Base-by-base conservation (phyloP, 2,113 vertebrate genomes). In the Ophthalmolycus amberensis region DNA sequence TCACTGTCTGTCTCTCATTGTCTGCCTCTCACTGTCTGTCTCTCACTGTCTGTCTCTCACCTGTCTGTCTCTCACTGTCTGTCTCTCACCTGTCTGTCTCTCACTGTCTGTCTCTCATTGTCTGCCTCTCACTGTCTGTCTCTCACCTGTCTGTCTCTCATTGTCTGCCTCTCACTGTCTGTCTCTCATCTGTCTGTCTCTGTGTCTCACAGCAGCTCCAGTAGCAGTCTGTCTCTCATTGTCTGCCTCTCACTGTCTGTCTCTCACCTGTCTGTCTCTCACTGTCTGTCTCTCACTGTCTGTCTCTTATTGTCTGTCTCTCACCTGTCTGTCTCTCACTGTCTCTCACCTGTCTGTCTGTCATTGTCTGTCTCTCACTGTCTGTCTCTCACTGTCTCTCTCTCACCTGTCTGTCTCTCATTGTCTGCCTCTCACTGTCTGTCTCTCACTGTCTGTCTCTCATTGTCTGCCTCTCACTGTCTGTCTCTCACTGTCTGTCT, bases 1-100 rank as follows among this genome's bases (percentile, higher is more conserved):
- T 90, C 25, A 25, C 25, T 25, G 25, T 25, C 25, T 25, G 25
- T 25, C 25, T 25, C 25, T 25, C 25, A 25, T 25, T 25, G 25
- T 73, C 27, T 70, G 22, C 58, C 16, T 37, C 34, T 66, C 62
- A 22, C 34, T 56, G 32, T 3, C 4, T 66, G 25, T 50, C 15
- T 58, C 25, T 58, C 34, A 59, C 12, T 81, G 64, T 65, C 18
- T 69, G 63, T 63, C n/a, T 54, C 11, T 90, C 25, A 25, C 25
- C 25, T 25, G 25, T 25, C 25, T 25, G 25, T 25, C 25, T 25
- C 25, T 25, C 25, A 25, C 1, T 25, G 25, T 25, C n/a, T n/a
- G n/a, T n/a, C n/a, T n/a, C n/a, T 34, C 32, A 34, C 32, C 32
- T 71, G 2, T 29, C 29, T 29, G 29, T 25, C 25, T 25, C 25